Conservation (phyloP, 2,888 invertebrate genomes). For the Troglohyphantes excavatus region DNA sequence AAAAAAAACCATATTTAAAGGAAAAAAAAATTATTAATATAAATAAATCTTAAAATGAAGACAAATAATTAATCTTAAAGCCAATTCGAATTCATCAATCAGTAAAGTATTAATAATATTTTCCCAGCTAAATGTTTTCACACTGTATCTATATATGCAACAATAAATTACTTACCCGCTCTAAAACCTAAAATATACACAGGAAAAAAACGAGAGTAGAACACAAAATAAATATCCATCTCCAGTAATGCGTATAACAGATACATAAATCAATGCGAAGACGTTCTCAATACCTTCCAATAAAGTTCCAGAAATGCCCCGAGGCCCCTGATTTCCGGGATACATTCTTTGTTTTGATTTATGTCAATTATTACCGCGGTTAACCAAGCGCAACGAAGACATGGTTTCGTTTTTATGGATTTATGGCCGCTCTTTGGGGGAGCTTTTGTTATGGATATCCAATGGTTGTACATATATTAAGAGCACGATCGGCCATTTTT, state of each 20-base stretch:
- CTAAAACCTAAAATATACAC: background rate
- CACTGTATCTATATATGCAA: too few relatives aligned
- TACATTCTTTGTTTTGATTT: slow-evolving; percentile 70
- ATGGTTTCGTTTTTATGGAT: slow-evolving; percentile 74
- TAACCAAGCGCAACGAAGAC: slow-evolving; percentile 65
- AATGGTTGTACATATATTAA: slow-evolving; percentile 31
- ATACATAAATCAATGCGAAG: slow-evolving; percentile 65
- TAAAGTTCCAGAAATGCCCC: slow-evolving; percentile 51
- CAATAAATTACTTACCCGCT: too few relatives aligned
- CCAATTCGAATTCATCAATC: too few relatives aligned
- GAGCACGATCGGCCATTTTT: slow-evolving; percentile 11
- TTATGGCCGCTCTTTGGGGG: slow-evolving; percentile 10
- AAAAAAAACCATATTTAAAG: too few relatives aligned
- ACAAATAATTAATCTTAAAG: too few relatives aligned
- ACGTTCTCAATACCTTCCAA: slow-evolving; percentile 58
- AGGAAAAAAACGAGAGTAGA: slow-evolving; percentile 14
- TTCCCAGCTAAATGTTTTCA: too few relatives aligned
- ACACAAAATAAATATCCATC: slow-evolving; percentile 34
- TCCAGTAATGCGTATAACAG: slow-evolving; percentile 29
- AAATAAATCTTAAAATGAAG: too few relatives aligned
- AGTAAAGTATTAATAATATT: too few relatives aligned
- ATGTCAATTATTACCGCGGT: slow-evolving; percentile 73
- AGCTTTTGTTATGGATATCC: slow-evolving; percentile 46
- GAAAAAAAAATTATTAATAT: too few relatives aligned
- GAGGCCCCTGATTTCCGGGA: slow-evolving; percentile 61